phyloP scores from a whole-genome alignment of 2,113 vertebrate species.

The Gopherus flavomarginatus region DNA sequence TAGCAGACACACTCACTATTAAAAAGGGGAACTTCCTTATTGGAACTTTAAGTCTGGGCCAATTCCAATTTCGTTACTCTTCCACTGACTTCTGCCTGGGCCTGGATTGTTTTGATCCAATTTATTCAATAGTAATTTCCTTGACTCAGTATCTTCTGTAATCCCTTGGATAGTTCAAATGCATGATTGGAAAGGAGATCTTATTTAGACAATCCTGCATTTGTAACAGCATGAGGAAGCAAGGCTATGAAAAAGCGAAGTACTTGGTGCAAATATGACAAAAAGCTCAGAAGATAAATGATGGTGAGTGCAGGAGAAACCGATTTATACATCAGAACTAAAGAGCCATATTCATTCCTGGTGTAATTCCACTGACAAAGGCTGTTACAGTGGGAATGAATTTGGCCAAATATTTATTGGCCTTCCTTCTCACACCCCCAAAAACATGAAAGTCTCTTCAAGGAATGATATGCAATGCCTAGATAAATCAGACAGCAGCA shows the following conservation, averaged over 20 bases:
- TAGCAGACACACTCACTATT: background rate
- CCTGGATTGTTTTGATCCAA: background rate
- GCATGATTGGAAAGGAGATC: accelerated
- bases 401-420: background rate
- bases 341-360: background rate
- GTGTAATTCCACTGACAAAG: background rate
- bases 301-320: background rate
- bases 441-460: background rate
- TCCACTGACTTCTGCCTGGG: background rate
- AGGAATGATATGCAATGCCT: background rate
- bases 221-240: background rate
- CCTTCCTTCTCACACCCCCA: background rate
- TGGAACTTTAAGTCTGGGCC: background rate
- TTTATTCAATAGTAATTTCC: background rate
- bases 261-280: background rate
- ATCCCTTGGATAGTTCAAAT: background rate
- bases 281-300: background rate
- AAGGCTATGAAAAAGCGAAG: background rate
- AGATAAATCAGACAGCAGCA: background rate
- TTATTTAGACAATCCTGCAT: background rate
- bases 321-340: background rate
- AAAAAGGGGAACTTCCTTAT: background rate
- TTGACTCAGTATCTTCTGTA: background rate
- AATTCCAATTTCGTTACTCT: background rate
- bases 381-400: background rate